A percentile compares a stretch with the other conserved stretches of the same genome.
phyloP scores from a whole-genome alignment of 2,888 invertebrate genomes.

The Temnothorax unifasciatus region DNA sequence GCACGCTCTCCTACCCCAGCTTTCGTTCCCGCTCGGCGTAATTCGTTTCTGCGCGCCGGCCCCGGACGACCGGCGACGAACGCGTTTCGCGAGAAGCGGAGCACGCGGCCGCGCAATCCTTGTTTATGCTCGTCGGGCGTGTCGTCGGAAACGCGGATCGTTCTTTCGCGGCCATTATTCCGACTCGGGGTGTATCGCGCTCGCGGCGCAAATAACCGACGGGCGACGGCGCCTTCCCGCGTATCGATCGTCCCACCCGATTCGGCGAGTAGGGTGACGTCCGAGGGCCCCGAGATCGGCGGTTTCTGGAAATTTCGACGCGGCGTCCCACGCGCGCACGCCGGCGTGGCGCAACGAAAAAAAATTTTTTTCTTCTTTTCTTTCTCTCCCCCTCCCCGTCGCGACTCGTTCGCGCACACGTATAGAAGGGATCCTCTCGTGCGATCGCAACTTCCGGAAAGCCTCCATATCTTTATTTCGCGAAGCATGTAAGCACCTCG shows the following conservation, averaged over 20 bases:
- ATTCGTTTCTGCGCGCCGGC: not conserved
- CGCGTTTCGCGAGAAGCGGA: too few species aligned
- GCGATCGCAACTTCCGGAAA: not conserved
- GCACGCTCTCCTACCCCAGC: not conserved
- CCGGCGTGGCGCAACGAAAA: not conserved
- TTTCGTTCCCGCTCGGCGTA: not conserved
- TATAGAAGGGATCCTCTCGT: not conserved
- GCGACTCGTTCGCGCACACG: not conserved
- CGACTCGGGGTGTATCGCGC: not conserved
- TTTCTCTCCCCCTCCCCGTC: accelerated
- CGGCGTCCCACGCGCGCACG: too few species aligned
- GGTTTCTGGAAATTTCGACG: too few species aligned
- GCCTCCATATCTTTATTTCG: not conserved
- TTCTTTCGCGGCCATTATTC: conserved; percentile 32
- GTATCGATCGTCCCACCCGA: conserved; percentile 27
- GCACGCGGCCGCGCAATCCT: not conserved
- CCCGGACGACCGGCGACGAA: too few species aligned
- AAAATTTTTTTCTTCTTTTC: not conserved
- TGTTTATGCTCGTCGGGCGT: not conserved
- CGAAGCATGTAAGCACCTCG: not conserved
- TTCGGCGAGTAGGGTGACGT: not conserved
- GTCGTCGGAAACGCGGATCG: not conserved
- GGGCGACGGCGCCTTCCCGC: not conserved
- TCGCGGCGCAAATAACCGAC: conserved; percentile 39
- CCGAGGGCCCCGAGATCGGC: not conserved